A percentile compares a stretch with the other conserved stretches of the same genome.
Evolutionary conservation across 2,113 vertebrate species (phyloP).

Genomic region (Murina feae): DNA sequence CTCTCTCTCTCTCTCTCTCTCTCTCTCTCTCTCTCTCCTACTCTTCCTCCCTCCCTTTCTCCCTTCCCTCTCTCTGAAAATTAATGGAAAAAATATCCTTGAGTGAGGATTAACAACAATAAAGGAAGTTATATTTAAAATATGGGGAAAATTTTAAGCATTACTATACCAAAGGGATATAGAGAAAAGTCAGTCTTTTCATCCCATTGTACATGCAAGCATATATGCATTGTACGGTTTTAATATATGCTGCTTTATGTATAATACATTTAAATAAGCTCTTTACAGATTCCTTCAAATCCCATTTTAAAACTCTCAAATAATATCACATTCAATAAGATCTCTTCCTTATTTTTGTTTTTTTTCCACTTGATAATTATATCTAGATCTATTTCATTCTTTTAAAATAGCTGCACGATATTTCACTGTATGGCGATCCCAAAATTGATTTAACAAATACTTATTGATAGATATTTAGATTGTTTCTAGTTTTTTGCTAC

Average conservation of each 20-base stretch:
- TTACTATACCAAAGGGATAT: background rate
- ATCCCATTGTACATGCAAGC: background rate
- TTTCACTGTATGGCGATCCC: background rate
- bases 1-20: too few species aligned
- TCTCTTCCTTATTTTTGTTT: background rate
- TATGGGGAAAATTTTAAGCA: background rate
- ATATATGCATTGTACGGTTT: background rate
- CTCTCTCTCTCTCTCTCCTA: too few species aligned
- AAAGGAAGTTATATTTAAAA: constrained; percentile 25
- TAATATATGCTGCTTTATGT: background rate
- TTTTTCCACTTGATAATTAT: background rate
- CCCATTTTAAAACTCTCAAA: background rate
- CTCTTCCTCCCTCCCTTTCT: background rate
- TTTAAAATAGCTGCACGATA: background rate
- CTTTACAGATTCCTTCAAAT: background rate
- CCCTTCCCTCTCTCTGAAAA: background rate
- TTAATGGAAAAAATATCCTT: background rate
- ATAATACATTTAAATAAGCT: background rate
- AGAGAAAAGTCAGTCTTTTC: background rate
- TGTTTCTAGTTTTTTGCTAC: background rate
- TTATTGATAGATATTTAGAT: background rate
- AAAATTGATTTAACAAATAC: background rate
- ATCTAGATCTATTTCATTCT: background rate
- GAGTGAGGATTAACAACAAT: background rate
- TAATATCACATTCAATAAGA: background rate